Percentiles rank a stretch among this genome's conserved stretches.
phyloP scores from a whole-genome alignment of 2,888 invertebrate genomes.

The Parnassius apollo region DNA sequence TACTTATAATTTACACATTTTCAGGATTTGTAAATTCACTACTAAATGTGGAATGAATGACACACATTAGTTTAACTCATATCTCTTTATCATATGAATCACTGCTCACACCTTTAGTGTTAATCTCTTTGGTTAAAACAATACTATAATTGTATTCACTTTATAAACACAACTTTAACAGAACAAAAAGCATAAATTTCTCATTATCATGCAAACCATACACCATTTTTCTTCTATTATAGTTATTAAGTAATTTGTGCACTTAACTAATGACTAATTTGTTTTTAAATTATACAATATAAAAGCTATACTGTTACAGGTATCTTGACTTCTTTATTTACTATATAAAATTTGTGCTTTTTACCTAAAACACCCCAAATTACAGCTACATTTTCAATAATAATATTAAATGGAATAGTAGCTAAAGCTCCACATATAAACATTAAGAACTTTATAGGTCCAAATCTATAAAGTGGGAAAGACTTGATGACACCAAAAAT shows the following conservation, averaged over 20 bases:
- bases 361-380: conserved; percentile 96
- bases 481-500: conserved; percentile 98
- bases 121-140: conserved; percentile 41
- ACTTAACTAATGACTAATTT: conserved; percentile 50
- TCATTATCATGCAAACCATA: conserved; percentile 42
- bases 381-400: conserved; percentile 97
- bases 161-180: conserved; percentile 9
- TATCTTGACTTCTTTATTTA: conserved; percentile 92
- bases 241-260: conserved; percentile 62
- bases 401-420: conserved; percentile 95
- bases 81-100: conserved; percentile 30
- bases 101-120: conserved; percentile 24
- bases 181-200: conserved; percentile 8
- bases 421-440: conserved; percentile 93
- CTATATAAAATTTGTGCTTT: conserved; percentile 98
- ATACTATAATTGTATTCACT: conserved; percentile 22
- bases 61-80: conserved; percentile 22
- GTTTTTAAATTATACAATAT: conserved; percentile 35
- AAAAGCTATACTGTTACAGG: conserved; percentile 82
- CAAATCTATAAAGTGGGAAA: conserved; percentile 93
- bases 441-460: conserved; percentile 87
- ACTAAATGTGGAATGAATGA: neutral
- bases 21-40: conserved; percentile 7
- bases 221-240: conserved; percentile 35
- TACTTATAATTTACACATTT: conserved; percentile 6